Percentiles rank a stretch among this genome's conserved stretches.
Evolutionary conservation across 1,140 invertebrate genomes (phyloP).

Genomic region (Halictus rubicundus): DNA sequence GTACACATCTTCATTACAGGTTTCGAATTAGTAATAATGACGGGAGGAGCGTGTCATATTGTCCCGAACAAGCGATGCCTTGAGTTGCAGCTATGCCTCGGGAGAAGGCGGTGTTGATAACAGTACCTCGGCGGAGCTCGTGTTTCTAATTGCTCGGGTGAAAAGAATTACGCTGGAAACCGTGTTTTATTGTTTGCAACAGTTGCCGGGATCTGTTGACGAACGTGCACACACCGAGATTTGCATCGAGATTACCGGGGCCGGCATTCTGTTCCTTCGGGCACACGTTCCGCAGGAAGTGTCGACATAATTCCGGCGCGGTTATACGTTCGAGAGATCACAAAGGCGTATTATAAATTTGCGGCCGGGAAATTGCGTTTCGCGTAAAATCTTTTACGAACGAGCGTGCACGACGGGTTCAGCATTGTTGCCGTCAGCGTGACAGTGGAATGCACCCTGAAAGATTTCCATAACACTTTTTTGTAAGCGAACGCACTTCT

Average conservation of each 20-base stretch:
- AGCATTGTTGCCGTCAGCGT: neutral
- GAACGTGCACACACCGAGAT: constrained; percentile 30
- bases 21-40: constrained; percentile 1
- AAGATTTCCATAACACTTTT: too few relatives aligned
- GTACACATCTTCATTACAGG: constrained; percentile 16
- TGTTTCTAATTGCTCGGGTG: constrained; percentile 22
- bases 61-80: neutral
- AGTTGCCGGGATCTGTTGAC: constrained; percentile 18
- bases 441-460: too few relatives aligned
- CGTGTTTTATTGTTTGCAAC: constrained; percentile 27
- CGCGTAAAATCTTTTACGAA: constrained; percentile 1
- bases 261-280: constrained; percentile 8
- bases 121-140: neutral
- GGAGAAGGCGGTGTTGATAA: constrained; percentile 11
- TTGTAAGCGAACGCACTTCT: too few relatives aligned
- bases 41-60: neutral
- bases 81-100: neutral
- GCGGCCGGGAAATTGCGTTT: constrained; percentile 45
- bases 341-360: constrained; percentile 30
- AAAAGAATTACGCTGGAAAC: constrained; percentile 42
- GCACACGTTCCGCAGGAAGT: constrained; percentile 46
- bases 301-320: constrained; percentile 43
- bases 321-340: constrained; percentile 43
- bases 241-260: constrained; percentile 34
- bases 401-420: neutral